phyloP scores from a whole-genome alignment of 2,888 invertebrate genomes.

The Xestobium rufovillosum region DNA sequence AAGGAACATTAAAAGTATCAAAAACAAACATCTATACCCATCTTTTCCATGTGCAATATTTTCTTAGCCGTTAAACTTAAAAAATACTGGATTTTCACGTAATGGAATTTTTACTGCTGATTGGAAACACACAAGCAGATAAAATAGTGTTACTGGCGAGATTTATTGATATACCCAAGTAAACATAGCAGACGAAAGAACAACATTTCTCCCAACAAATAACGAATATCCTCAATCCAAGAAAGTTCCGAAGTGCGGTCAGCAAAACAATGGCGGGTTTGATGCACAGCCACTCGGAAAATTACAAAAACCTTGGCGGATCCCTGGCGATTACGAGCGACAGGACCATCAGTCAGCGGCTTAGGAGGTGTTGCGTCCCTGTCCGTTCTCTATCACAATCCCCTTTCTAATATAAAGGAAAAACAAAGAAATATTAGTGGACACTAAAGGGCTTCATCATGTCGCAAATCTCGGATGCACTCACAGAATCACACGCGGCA shows the following conservation, averaged over 20 bases:
- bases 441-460: conserved; percentile 29
- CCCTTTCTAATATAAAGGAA: conserved; percentile 28
- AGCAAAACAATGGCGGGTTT: conserved; percentile 32
- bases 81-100: too few relatives aligned
- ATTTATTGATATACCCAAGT: neutral
- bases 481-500: conserved; percentile 8
- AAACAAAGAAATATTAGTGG: conserved; percentile 30
- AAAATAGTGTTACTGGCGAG: too few relatives aligned
- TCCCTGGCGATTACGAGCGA: conserved; percentile 36
- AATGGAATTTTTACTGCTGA: too few relatives aligned
- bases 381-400: conserved; percentile 14
- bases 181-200: neutral
- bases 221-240: conserved; percentile 24
- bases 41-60: too few relatives aligned
- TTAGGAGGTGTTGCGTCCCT: conserved; percentile 34
- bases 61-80: too few relatives aligned
- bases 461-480: conserved; percentile 13
- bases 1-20: too few relatives aligned
- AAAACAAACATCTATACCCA: too few relatives aligned
- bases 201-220: conserved; percentile 20
- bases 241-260: conserved; percentile 25
- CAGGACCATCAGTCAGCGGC: conserved; percentile 38
- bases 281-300: conserved; percentile 39
- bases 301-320: conserved; percentile 36
- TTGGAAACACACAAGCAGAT: too few relatives aligned